These are phyloP conservation scores for Scylla paramamosain DNA, from an alignment of 1,140 invertebrate species.

Conservation along the genomic window DNA sequence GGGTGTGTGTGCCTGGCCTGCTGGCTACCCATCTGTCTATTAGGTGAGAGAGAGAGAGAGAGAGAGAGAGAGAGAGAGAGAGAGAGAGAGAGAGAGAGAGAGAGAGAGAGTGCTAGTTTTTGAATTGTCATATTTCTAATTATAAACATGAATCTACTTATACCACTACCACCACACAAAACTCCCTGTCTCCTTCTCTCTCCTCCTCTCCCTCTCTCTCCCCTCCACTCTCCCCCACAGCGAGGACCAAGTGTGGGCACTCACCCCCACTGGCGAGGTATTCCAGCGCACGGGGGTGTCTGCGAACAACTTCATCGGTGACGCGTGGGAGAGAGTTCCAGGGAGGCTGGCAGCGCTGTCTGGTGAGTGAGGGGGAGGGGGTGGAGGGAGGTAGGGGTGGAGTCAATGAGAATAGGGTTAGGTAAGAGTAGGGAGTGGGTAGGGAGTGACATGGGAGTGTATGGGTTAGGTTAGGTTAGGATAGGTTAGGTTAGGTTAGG, in stretches of 20 bases:
- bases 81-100: too few relatives aligned
- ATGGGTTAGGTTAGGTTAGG: not conserved
- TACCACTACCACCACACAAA: too few relatives aligned
- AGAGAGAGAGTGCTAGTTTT: not conserved
- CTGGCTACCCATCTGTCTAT: constrained; percentile 82
- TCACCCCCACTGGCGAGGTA: constrained; percentile 81
- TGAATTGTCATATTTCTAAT: too few relatives aligned
- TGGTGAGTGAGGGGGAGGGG: constrained; percentile 79
- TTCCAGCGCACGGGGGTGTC: constrained; percentile 82
- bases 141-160: too few relatives aligned
- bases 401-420: not conserved
- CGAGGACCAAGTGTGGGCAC: constrained; percentile 82
- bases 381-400: not conserved
- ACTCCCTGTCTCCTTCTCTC: too few relatives aligned
- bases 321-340: constrained; percentile 83
- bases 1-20: constrained; percentile 82
- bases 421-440: not conserved
- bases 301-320: constrained; percentile 82
- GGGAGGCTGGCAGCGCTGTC: constrained; percentile 81
- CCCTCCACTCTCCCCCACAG: constrained; percentile 77
- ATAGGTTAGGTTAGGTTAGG: not conserved
- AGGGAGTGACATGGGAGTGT: too few relatives aligned
- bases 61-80: too few relatives aligned
- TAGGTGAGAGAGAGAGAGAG: constrained; percentile 78
- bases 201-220: not conserved